phyloP scores from a whole-genome alignment of 1,140 invertebrate genomes.

The Diachasma alloeum region DNA sequence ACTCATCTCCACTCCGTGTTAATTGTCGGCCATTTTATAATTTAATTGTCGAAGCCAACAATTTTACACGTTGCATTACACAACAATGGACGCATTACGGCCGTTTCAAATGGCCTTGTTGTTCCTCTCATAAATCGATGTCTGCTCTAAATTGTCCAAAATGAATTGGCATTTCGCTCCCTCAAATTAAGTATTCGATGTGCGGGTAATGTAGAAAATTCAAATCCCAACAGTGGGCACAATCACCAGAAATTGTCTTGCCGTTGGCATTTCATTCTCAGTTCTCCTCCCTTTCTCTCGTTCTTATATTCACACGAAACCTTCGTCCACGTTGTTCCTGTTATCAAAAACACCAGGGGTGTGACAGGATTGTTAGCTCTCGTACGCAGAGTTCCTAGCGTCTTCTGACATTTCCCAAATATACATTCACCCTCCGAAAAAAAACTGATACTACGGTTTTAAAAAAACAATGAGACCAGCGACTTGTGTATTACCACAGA shows the following conservation, averaged over 20 bases:
- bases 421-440: background rate
- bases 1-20: background rate
- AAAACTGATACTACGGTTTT: background rate
- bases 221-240: too few relatives aligned
- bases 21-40: background rate
- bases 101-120: background rate
- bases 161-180: background rate
- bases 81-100: background rate
- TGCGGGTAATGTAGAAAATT: background rate
- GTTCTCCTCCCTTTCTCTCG: background rate
- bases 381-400: background rate
- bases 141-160: background rate
- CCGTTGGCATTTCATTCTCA: background rate
- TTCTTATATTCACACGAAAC: background rate
- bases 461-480: background rate
- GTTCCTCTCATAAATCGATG: background rate
- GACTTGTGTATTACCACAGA: background rate
- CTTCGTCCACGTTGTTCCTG: background rate
- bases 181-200: background rate
- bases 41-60: background rate
- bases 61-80: background rate
- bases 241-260: too few relatives aligned
- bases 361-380: slow-evolving; percentile 23
- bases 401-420: background rate
- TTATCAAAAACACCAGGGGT: slow-evolving; percentile 7